These are phyloP conservation scores for Tragelaphus oryx DNA, from an alignment of 2,797 vertebrate species.

Conservation along the genomic window DNA sequence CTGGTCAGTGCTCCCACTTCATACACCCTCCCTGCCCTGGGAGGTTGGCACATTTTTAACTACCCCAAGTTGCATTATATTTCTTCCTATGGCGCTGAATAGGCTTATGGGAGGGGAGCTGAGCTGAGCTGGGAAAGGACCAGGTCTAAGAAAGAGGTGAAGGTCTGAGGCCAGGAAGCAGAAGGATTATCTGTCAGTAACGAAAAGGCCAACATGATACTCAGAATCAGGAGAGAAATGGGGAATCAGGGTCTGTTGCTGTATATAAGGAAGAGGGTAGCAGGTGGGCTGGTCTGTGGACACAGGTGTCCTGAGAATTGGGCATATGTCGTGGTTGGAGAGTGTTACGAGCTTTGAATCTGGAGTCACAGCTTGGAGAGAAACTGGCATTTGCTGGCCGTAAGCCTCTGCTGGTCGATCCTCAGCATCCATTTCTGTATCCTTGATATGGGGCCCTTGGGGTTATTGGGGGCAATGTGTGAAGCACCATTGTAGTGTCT, in stretches of 20 bases:
- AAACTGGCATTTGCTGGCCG: neutral
- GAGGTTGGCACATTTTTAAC: neutral
- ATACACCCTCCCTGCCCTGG: neutral
- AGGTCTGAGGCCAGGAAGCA: neutral
- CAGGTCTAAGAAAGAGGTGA: neutral
- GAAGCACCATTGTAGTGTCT: neutral
- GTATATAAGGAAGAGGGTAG: too few relatives aligned
- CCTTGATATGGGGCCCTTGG: neutral
- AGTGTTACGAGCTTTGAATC: neutral
- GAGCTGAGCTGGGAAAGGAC: neutral
- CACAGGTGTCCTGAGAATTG: neutral
- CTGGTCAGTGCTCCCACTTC: constrained; percentile 85
- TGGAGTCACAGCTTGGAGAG: neutral
- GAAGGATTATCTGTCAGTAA: neutral
- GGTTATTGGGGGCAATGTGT: neutral
- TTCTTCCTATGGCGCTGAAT: neutral
- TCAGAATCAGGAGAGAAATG: neutral
- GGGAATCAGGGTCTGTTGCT: neutral
- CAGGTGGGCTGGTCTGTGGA: neutral
- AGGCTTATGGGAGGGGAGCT: neutral
- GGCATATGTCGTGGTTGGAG: neutral
- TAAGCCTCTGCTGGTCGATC: neutral
- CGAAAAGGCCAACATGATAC: neutral
- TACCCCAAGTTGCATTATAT: neutral
- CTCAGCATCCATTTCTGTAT: neutral